Evolutionary conservation across 2,888 invertebrate genomes (phyloP).

Genomic region (Spisula subtruncata): DNA sequence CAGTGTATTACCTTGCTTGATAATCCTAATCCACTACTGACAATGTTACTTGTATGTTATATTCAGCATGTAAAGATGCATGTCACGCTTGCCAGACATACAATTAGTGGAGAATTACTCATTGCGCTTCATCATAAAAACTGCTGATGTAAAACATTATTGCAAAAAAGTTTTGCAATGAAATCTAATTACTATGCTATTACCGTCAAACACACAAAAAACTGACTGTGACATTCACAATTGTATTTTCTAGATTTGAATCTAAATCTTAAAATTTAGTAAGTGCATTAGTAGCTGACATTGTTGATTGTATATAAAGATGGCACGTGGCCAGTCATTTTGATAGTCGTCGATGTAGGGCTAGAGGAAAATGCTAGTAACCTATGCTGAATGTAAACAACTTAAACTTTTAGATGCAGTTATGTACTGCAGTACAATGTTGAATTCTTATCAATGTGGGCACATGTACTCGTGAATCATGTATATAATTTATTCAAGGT

Average conservation of each 20-base stretch:
- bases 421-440: too few species aligned
- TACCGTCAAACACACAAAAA: neutral
- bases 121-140: neutral
- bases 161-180: neutral
- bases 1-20: neutral
- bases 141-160: neutral
- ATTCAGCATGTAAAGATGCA: neutral
- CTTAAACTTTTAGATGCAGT: neutral
- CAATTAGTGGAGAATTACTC: neutral
- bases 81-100: neutral
- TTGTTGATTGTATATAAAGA: neutral
- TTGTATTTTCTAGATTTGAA: neutral
- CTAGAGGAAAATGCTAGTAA: neutral
- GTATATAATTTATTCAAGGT: too few species aligned
- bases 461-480: too few species aligned
- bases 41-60: neutral
- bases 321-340: slow-evolving; percentile 15
- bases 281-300: too few species aligned
- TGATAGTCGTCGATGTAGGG: neutral
- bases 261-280: neutral
- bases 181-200: neutral
- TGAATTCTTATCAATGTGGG: too few species aligned
- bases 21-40: slow-evolving; percentile 8
- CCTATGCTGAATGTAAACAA: neutral
- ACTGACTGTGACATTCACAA: neutral